Conservation (phyloP, 2,113 vertebrate genomes). For the Channa maculata region DNA sequence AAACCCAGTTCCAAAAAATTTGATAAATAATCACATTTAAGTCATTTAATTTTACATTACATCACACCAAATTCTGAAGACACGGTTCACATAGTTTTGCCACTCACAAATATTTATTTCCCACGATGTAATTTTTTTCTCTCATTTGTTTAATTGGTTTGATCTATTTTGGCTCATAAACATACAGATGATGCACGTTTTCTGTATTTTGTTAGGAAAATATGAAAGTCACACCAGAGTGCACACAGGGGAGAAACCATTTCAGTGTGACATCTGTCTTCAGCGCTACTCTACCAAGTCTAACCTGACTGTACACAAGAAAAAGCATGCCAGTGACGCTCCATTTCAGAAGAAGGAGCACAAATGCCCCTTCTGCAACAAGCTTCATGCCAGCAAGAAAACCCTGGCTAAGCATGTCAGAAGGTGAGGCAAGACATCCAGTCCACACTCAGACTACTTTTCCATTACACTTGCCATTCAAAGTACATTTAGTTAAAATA, state of each 20-base stretch:
- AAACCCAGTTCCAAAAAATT: too few species aligned
- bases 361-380: conserved; percentile 95
- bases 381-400: conserved; percentile 97
- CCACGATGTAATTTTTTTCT: too few species aligned
- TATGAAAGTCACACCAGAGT: conserved; percentile 97
- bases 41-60: too few species aligned
- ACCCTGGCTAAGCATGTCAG: conserved; percentile 94
- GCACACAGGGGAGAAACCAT: conserved; percentile 97
- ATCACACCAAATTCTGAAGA: too few species aligned
- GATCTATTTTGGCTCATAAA: too few species aligned
- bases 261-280: conserved; percentile 97
- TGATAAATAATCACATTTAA: too few species aligned
- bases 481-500: neutral
- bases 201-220: conserved; percentile 85
- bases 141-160: too few species aligned
- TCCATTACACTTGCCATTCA: neutral
- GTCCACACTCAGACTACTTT: neutral
- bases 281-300: conserved; percentile 98
- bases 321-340: conserved; percentile 89
- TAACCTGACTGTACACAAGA: conserved; percentile 96
- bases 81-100: too few species aligned
- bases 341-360: conserved; percentile 95
- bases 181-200: neutral
- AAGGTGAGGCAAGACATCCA: conserved; percentile 82
- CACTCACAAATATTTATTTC: too few species aligned